phyloP scores from a whole-genome alignment of 2,113 vertebrate species.

The Morone saxatilis region DNA sequence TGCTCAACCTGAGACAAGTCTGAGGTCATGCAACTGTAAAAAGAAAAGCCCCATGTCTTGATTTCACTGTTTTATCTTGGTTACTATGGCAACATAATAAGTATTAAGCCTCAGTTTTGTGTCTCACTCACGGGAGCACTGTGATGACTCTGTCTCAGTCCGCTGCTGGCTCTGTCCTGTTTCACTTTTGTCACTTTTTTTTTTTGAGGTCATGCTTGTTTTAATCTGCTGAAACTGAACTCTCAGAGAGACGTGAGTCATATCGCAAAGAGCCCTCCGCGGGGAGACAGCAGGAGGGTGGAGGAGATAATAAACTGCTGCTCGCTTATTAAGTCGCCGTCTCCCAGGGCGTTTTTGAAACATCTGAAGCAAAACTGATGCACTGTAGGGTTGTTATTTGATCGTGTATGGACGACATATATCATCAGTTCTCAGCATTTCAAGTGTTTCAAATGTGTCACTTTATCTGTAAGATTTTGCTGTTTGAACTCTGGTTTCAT shows the following conservation, averaged over 20 bases:
- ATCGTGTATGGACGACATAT: neutral
- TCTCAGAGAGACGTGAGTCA: constrained; percentile 31
- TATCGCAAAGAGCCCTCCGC: neutral
- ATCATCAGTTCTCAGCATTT: neutral
- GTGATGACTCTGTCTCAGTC: neutral
- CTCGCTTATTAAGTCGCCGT: neutral
- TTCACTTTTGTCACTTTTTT: constrained; percentile 33
- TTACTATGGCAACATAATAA: constrained; percentile 43
- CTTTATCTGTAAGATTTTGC: neutral
- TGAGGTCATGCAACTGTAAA: constrained; percentile 42
- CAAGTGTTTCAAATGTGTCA: neutral
- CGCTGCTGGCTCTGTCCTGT: constrained; percentile 19
- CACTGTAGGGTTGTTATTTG: neutral
- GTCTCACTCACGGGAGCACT: constrained; percentile 5
- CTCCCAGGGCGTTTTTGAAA: neutral
- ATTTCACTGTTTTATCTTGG: constrained; percentile 25
- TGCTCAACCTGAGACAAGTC: neutral
- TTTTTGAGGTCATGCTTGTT: constrained; percentile 11
- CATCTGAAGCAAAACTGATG: constrained; percentile 17
- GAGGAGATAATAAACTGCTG: neutral
- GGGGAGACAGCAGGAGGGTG: neutral
- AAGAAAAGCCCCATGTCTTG: neutral
- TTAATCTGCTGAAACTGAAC: constrained; percentile 33
- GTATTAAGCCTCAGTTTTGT: neutral
- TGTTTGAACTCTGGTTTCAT: neutral